Percentiles rank a stretch among this genome's conserved stretches.
These are phyloP conservation scores for Hartigia nigra DNA, from an alignment of 2,888 invertebrate genomes.

Conservation along the genomic window DNA sequence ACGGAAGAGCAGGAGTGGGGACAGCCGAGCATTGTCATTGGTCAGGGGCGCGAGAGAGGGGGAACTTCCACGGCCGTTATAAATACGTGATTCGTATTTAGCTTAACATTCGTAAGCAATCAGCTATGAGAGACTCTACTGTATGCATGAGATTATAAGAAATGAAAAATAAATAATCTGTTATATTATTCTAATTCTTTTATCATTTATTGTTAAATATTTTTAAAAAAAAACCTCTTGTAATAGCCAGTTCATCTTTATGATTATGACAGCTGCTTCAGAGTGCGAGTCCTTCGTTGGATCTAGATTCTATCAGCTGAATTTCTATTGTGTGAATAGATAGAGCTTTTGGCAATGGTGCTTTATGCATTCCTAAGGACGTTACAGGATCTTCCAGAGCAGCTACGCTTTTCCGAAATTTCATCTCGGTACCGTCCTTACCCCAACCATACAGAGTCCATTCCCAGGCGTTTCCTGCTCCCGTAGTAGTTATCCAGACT, in stretches of 20 bases:
- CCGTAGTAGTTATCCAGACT: conserved; percentile 43
- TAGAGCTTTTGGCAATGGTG: conserved; percentile 47
- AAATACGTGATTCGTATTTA: background rate
- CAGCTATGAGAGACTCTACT: background rate
- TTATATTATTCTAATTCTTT: conserved; percentile 8
- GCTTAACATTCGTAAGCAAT: background rate
- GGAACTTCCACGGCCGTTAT: background rate
- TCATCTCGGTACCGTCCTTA: conserved; percentile 42
- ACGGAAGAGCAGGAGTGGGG: background rate
- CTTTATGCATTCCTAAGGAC: conserved; percentile 38
- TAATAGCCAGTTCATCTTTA: background rate
- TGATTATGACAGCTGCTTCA: conserved; percentile 15
- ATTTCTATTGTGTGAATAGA: conserved; percentile 35
- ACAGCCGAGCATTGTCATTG: background rate
- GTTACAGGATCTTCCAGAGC: conserved; percentile 43
- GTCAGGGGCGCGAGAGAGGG: background rate
- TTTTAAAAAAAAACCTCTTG: background rate
- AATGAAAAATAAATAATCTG: background rate
- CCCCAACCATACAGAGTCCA: conserved; percentile 51
- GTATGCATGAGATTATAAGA: background rate
- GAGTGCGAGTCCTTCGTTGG: conserved; percentile 34
- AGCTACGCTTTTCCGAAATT: conserved; percentile 43
- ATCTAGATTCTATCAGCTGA: conserved; percentile 35
- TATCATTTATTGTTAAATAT: conserved; percentile 5
- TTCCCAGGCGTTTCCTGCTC: conserved; percentile 41